These are phyloP conservation scores for Eupithecia abbreviata DNA, from an alignment of 2,888 invertebrate genomes.

Conservation along the genomic window DNA sequence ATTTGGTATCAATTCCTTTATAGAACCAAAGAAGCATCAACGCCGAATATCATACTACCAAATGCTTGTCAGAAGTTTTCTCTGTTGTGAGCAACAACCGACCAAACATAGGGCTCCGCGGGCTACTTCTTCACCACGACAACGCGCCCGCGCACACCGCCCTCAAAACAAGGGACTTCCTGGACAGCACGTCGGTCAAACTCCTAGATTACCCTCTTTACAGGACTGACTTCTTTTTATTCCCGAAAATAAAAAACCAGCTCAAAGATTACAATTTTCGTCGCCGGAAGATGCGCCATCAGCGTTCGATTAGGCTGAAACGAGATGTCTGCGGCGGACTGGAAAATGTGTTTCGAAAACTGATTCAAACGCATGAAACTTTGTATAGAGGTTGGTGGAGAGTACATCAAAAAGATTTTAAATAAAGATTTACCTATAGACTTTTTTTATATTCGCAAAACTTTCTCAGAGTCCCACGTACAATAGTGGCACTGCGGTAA, in stretches of 20 bases:
- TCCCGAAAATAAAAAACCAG: neutral
- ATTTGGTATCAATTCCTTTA: neutral
- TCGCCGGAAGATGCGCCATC: no score
- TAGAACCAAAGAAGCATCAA: neutral
- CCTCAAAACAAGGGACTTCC: neutral
- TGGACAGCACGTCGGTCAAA: slow-evolving; percentile 2
- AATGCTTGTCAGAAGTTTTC: slow-evolving; percentile 20
- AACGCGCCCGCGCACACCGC: neutral
- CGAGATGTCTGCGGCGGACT: no score
- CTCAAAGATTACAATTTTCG: no score
- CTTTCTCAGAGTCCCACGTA: no score
- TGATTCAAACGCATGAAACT: no score
- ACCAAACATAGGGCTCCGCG: slow-evolving; percentile 16
- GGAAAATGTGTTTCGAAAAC: no score
- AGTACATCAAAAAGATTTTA: no score
- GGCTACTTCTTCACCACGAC: neutral
- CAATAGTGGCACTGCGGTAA: slow-evolving; percentile 5
- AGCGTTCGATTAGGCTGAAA: no score
- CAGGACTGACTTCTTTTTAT: neutral
- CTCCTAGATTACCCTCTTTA: neutral
- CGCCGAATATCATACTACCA: slow-evolving; percentile 7
- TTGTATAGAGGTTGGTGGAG: no score
- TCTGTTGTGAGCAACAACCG: slow-evolving; percentile 18
- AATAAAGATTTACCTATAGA: no score
- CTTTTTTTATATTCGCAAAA: no score